Base-by-base conservation (phyloP, 2,888 invertebrate genomes). In the Limulus polyphemus region DNA sequence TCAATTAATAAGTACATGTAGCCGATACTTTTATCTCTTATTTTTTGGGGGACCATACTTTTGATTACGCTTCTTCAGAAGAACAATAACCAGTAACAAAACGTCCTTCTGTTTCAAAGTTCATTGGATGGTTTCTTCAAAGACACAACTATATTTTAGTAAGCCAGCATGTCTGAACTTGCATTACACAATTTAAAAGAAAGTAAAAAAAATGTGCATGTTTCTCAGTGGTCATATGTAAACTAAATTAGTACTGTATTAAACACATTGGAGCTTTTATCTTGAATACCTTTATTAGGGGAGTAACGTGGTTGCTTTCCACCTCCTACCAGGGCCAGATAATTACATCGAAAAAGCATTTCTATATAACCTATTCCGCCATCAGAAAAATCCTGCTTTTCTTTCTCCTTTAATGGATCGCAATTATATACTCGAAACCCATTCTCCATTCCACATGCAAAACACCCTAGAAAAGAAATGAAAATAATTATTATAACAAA, bases 291-390 rank as follows among this genome's bases (percentile, higher is more conserved):
- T 83, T 88, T 88, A 74, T 97, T 94, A 16, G 89, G 85, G 49
- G 95, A 92, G 80, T 92, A 95, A 68, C 93, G 84, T 2, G 95
- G 94, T 60, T 87, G 86, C 69, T 84, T 83, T 56, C 97, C 97
- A 65, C 95, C 95, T 58, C 97, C 97, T 61, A 98, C 94, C 63
- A 98, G 79, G 16, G 97, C 98, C 77, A 98, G 81, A 77, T 93
- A 94, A 79, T 98, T 98, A 77, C 97, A 98, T 69, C 95, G 83
- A 77, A 97, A 98, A 58, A 98, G 80, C 97, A 98, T 98, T 79
- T 98, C 98, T 10, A 97, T 91, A 75, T 90, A 90, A 61, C 89
- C 87, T 58, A 98, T 82, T 10, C 97, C 95, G 55, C 93, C 95
- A 77, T 91, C 91, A 51, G 86, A 82, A 76, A 95, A 97, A 76